Base-by-base conservation (phyloP, 2,888 invertebrate genomes). In the Schizotus pectinicornis region DNA sequence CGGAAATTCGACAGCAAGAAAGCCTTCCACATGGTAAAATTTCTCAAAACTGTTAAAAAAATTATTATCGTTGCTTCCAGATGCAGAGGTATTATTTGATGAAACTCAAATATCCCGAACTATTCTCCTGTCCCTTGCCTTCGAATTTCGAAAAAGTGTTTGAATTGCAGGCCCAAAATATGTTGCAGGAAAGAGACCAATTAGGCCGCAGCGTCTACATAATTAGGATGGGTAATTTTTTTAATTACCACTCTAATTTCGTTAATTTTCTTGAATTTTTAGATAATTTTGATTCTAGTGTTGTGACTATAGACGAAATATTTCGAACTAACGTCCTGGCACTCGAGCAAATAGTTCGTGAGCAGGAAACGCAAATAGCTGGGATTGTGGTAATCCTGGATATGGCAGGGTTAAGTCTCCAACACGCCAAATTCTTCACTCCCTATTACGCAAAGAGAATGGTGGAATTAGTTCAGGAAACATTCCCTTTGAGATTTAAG, bases 351-450 rank as follows among this genome's bases (percentile, higher is more conserved):
- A 72, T 83, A 6, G 82, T 83, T 2, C 77, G 83, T 62, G 83
- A 84, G 50, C 81, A 83, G 47, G 82, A 82, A 65, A 82, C 82
- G 0, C 86, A 86, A 76, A 81, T 86, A 13, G 80, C 80, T 36
- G 85, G 85, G 1, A 88, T 91, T 0, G 74, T 77, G 31, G 75
- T 80, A 35, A 67, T 81, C 38, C 61, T 80, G 56, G 79, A 79
- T 67, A 76, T 81, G 80, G 73, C 79, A 49, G 78, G 81, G 37
- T 73, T 84, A 11, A 80, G 80, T 55, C 71, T 83, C 58, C 79
- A 80, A 49, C 84, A 84, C 65, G 80, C 81, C 36, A 79, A 80
- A 63, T 81, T 81, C 70, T 79, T 82, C 60, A 81, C 82, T 7
- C 82, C 82, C 1, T 81, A 81, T 68, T 81, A 82, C 59, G 80